These are phyloP conservation scores for Neodiprion pinetum DNA, from an alignment of 1,140 invertebrate genomes.

Conservation along the genomic window DNA sequence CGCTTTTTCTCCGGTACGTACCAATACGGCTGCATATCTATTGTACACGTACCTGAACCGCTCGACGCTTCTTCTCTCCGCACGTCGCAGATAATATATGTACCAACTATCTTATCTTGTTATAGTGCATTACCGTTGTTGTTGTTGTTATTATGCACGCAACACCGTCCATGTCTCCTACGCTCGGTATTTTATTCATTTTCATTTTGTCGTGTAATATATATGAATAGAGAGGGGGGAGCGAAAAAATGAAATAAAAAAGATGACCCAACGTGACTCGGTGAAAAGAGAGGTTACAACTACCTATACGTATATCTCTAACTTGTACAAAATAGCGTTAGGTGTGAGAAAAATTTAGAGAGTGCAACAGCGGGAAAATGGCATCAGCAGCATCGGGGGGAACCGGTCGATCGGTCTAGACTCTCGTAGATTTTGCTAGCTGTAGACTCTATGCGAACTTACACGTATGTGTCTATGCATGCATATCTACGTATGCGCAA, in stretches of 20 bases:
- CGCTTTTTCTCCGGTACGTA: not conserved
- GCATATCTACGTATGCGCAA: not conserved
- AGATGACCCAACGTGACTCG: too few species aligned
- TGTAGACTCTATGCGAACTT: not conserved
- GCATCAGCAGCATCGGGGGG: not conserved
- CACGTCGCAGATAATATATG: not conserved
- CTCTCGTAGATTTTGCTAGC: constrained; percentile 16
- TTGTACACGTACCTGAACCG: not conserved
- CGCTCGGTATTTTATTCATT: too few species aligned
- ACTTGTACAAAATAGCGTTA: too few species aligned
- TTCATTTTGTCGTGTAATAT: too few species aligned
- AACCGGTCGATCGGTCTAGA: constrained; percentile 48
- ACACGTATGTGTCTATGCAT: not conserved
- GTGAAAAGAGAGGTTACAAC: too few species aligned
- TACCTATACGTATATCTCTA: too few species aligned
- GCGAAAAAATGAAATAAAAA: too few species aligned
- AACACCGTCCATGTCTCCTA: too few species aligned
- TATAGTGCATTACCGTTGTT: too few species aligned
- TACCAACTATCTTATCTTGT: not conserved
- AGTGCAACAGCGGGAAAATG: not conserved
- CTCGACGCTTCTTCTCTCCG: not conserved
- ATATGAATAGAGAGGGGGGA: too few species aligned
- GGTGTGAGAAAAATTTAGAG: not conserved
- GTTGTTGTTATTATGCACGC: too few species aligned
- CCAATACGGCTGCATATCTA: not conserved